A percentile compares a stretch with the other conserved stretches of the same genome.
Evolutionary conservation across 1,140 invertebrate species (phyloP).

Genomic region (Neodiprion pinetum): DNA sequence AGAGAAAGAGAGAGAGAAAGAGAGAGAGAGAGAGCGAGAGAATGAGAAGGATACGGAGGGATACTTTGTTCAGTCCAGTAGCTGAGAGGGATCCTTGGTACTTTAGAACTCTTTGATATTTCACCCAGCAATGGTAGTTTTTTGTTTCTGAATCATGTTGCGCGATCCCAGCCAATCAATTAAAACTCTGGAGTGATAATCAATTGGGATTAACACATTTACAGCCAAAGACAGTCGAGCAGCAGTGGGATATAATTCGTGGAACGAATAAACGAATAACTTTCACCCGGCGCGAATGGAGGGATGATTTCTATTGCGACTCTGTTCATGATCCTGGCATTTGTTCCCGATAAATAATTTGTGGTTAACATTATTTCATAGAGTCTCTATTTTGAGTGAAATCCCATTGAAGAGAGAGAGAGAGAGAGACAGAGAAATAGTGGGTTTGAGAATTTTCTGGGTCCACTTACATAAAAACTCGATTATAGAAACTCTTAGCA

Average conservation of each 20-base stretch:
- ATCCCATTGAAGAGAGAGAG: background rate
- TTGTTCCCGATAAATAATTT: no score
- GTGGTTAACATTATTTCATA: no score
- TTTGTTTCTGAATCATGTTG: background rate
- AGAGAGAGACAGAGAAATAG: background rate
- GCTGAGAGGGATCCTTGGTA: conserved; percentile 11
- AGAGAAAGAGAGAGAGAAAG: background rate
- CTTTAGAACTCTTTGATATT: background rate
- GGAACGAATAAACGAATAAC: no score
- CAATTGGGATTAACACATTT: background rate
- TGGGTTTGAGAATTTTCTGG: background rate
- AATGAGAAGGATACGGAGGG: background rate
- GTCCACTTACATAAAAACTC: background rate
- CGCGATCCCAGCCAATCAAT: conserved; percentile 1
- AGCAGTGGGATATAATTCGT: no score
- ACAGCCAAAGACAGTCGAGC: conserved; percentile 10
- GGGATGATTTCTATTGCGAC: no score
- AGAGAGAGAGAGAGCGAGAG: conserved; percentile 17
- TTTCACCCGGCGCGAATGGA: no score
- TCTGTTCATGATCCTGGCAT: no score
- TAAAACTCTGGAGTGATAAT: conserved; percentile 8
- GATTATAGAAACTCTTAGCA: background rate
- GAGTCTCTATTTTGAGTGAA: background rate
- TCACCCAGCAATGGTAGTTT: background rate
- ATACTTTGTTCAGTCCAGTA: conserved; percentile 17